Evolutionary conservation across 1,140 invertebrate species (phyloP), one percentile per base, ranked within the genome.

Genomic region (Achroia grisella): DNA sequence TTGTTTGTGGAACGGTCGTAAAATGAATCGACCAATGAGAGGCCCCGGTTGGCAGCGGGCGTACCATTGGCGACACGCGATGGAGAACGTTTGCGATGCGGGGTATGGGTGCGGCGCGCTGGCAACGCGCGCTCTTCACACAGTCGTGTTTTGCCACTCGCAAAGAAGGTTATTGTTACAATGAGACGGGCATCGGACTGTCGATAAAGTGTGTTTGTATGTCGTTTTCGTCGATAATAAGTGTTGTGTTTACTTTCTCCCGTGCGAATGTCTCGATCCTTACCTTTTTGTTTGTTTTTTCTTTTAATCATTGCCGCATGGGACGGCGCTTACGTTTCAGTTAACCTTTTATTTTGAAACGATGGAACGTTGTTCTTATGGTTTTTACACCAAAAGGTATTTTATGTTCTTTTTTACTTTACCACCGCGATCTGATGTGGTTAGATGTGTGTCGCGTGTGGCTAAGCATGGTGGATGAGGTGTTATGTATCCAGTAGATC

Each of bases 341-440:
- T 82, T 84, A 77, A 80, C 59, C 69, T 66, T 82, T 82, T 81
- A 82, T 82, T 82, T 82, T 82, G 78, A 82, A 82, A 85, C 78
- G 77, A 84, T 84, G 80, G 80, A 84, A 79, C 78, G 78, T 84
- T 77, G 78, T 84, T 82, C 80, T 84, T 84, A 84, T 82, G 78
- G 78, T 84, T 84, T 84, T 84, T 84, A 84, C 78, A 84, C 80
- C 64, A 84, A 82, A 82, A 84, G 81, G 81, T 85, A 85, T 82
- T 85, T 85, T 82, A 76, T 81, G 74, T 85, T 85, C 68, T 77
- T 82, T 81, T 82, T 82, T 85, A 76, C 75, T 84, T 84, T 79
- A 69, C 52, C 44, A 61, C 70, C 74, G 76, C 77, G 77, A 75
- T 66, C 65, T 55, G 62, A 57, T 71, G 67, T 71, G 76, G 69